Conservation (phyloP, 2,113 vertebrate species). For the Passer montanus region DNA sequence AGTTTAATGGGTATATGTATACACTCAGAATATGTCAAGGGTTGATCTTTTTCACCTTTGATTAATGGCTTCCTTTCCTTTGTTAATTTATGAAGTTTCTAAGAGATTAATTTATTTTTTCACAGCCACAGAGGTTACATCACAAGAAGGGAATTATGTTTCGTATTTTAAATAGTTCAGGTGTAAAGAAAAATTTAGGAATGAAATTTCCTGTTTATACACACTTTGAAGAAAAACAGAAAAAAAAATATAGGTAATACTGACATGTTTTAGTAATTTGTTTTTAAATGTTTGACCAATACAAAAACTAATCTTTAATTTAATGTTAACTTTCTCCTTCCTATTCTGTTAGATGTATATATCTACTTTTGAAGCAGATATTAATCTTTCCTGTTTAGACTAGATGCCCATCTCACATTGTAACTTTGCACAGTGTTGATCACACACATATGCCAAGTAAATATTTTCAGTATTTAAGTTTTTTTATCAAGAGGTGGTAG, state of each 20-base stretch:
- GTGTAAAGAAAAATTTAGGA: conserved; percentile 64
- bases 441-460: background rate
- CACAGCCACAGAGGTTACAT: conserved; percentile 62
- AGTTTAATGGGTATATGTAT: background rate
- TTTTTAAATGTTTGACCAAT: conserved; percentile 57
- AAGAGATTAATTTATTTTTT: conserved; percentile 7
- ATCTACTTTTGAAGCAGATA: conserved; percentile 33
- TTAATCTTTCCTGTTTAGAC: conserved; percentile 40
- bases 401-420: background rate
- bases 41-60: conserved; percentile 36
- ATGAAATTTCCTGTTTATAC: conserved; percentile 69
- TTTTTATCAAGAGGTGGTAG: background rate
- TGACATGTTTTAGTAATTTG: conserved; percentile 51
- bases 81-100: conserved; percentile 50
- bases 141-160: conserved; percentile 50
- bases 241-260: conserved; percentile 26
- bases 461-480: background rate
- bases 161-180: conserved; percentile 62
- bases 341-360: background rate
- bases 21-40: background rate
- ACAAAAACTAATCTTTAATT: conserved; percentile 56
- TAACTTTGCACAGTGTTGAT: conserved; percentile 12
- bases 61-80: conserved; percentile 61
- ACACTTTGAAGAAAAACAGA: conserved; percentile 7
- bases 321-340: conserved; percentile 45